Conservation (phyloP, 2,888 invertebrate species). For the Serrognathus titanus region DNA sequence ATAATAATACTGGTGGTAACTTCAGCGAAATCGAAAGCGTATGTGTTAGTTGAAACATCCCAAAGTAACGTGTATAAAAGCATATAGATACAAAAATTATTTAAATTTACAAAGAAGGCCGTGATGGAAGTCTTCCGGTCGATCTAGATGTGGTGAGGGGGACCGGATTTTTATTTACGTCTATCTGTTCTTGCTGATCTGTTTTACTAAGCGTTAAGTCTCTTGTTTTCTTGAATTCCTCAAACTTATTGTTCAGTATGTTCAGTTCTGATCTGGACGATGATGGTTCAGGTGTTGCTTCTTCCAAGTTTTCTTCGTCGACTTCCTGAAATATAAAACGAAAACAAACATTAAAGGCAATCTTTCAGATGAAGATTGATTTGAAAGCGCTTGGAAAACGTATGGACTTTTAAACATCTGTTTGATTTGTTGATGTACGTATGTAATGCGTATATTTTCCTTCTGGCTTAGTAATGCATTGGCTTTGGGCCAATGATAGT, state of each 20-base stretch:
- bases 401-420: too few relatives aligned
- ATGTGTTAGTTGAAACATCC: neutral
- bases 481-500: too few relatives aligned
- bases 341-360: too few relatives aligned
- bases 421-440: too few relatives aligned
- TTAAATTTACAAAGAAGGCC: constrained; percentile 39
- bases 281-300: constrained; percentile 44
- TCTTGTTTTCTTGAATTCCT: constrained; percentile 55
- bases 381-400: too few relatives aligned
- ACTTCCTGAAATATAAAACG: constrained; percentile 56
- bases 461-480: too few relatives aligned
- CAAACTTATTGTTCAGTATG: constrained; percentile 54
- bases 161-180: constrained; percentile 29
- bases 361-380: too few relatives aligned
- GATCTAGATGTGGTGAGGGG: constrained; percentile 34
- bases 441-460: too few relatives aligned
- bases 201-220: constrained; percentile 37
- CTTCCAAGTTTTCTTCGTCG: constrained; percentile 61
- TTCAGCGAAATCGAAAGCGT: neutral
- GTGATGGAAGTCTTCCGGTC: constrained; percentile 36
- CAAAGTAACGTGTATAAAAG: too few relatives aligned
- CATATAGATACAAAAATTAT: too few relatives aligned
- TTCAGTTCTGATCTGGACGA: constrained; percentile 54
- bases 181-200: constrained; percentile 19
- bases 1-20: neutral